phyloP scores from a whole-genome alignment of 1,140 invertebrate species.

The Temnothorax curvispinosus region DNA sequence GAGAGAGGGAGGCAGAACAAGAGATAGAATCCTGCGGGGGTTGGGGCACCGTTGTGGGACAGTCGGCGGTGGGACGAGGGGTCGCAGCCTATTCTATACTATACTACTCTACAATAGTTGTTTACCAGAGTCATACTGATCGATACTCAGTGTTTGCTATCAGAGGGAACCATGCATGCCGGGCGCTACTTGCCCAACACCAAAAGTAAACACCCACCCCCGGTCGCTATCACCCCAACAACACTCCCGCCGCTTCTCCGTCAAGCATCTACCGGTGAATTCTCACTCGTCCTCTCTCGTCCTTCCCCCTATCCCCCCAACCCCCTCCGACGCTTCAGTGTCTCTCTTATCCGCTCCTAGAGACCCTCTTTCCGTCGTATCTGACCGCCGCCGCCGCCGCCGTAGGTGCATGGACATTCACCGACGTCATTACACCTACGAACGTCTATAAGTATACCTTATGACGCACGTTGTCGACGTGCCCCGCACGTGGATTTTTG shows the following conservation, averaged over 20 bases:
- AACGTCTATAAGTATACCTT: slow-evolving; percentile 52
- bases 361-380: slow-evolving; percentile 53
- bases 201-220: slow-evolving; percentile 84
- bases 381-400: slow-evolving; percentile 51
- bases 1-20: not conserved
- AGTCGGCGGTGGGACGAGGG: slow-evolving; percentile 70
- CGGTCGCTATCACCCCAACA: slow-evolving; percentile 76
- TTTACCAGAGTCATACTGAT: slow-evolving; percentile 86
- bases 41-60: slow-evolving; percentile 71
- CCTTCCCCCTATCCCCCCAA: not conserved
- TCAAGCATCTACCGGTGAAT: slow-evolving; percentile 72
- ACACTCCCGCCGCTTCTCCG: slow-evolving; percentile 74
- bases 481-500: slow-evolving; percentile 37
- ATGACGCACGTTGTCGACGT: slow-evolving; percentile 49
- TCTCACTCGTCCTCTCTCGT: slow-evolving; percentile 17
- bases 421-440: slow-evolving; percentile 57
- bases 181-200: slow-evolving; percentile 84
- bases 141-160: slow-evolving; percentile 85
- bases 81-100: slow-evolving; percentile 78
- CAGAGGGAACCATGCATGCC: slow-evolving; percentile 84
- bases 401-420: slow-evolving; percentile 65
- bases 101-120: slow-evolving; percentile 84
- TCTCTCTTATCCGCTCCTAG: slow-evolving; percentile 50
- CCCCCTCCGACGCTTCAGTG: slow-evolving; percentile 12
- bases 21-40: slow-evolving; percentile 55